Evolutionary conservation across 2,797 vertebrate species (phyloP).

Genomic region (Arvicola amphibius): DNA sequence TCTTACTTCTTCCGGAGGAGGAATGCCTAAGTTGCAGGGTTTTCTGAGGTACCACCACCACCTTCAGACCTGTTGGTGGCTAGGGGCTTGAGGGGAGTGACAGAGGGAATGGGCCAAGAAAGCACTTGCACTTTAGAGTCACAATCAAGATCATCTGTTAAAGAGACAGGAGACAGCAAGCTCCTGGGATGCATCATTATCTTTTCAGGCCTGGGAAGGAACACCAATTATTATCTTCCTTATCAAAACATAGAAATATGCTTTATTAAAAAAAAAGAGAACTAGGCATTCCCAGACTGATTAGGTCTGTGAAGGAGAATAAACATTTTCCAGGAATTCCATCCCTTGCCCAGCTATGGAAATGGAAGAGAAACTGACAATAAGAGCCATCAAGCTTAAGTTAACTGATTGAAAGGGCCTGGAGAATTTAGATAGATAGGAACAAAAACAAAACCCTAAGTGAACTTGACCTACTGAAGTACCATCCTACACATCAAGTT

Average conservation of each 20-base stretch:
- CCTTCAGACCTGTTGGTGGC: neutral
- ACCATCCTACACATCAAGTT: slow-evolving; percentile 33
- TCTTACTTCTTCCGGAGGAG: too few relatives aligned
- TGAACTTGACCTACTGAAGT: slow-evolving; percentile 64
- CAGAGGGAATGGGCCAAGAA: neutral
- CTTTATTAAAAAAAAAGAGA: slow-evolving; percentile 57
- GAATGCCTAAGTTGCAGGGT: slow-evolving; percentile 74
- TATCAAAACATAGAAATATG: slow-evolving; percentile 71
- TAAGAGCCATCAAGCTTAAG: neutral
- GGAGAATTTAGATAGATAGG: neutral
- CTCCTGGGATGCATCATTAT: slow-evolving; percentile 47
- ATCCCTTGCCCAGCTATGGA: neutral
- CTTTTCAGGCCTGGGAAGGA: slow-evolving; percentile 64
- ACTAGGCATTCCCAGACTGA: slow-evolving; percentile 12
- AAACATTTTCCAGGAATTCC: slow-evolving; percentile 44
- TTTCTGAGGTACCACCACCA: slow-evolving; percentile 75
- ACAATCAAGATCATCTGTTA: slow-evolving; percentile 65
- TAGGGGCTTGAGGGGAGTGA: neutral
- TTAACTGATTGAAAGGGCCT: slow-evolving; percentile 54
- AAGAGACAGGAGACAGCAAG: slow-evolving; percentile 58
- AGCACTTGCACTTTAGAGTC: slow-evolving; percentile 13
- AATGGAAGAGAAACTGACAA: slow-evolving; percentile 56
- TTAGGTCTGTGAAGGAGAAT: slow-evolving; percentile 21
- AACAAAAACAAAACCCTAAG: neutral
- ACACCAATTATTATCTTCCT: slow-evolving; percentile 65